These are phyloP conservation scores for Parascotia fuliginaria DNA, from an alignment of 2,888 invertebrate genomes.

Conservation along the genomic window DNA sequence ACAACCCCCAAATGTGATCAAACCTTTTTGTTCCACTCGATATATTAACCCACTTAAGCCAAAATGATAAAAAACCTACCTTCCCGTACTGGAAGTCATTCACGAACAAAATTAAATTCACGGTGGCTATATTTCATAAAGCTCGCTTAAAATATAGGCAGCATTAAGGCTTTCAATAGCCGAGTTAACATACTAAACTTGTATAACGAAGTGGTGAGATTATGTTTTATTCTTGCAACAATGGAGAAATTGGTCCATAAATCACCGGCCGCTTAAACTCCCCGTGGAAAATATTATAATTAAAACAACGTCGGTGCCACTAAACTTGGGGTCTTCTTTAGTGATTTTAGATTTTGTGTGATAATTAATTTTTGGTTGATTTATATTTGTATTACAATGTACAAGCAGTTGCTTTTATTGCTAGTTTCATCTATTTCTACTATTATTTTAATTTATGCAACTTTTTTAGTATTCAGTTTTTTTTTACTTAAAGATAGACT, in stretches of 20 bases:
- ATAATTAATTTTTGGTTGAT: slow-evolving; percentile 21
- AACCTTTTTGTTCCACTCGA: no score
- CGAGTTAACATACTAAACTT: slow-evolving; percentile 47
- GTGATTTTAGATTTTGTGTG: slow-evolving; percentile 12
- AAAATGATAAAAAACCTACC: not conserved
- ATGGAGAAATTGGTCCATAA: slow-evolving; percentile 52
- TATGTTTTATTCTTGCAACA: slow-evolving; percentile 54
- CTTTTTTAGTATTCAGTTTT: no score
- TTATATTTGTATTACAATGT: slow-evolving; percentile 6
- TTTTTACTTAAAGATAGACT: no score
- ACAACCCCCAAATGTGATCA: no score
- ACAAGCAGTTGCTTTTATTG: no score
- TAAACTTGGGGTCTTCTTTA: slow-evolving; percentile 18
- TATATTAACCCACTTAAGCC: not conserved
- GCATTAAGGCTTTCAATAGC: slow-evolving; percentile 38
- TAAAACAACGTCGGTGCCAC: slow-evolving; percentile 32
- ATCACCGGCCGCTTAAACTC: slow-evolving; percentile 36
- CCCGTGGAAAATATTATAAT: slow-evolving; percentile 45
- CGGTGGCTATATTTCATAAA: slow-evolving; percentile 48
- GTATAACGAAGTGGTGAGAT: slow-evolving; percentile 48
- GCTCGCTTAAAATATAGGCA: slow-evolving; percentile 34
- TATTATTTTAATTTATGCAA: no score
- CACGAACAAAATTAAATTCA: slow-evolving; percentile 38
- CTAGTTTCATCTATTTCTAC: no score
- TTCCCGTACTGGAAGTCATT: slow-evolving; percentile 1